Evolutionary conservation across 2,113 vertebrate species (phyloP).

Genomic region (Calcarius ornatus): DNA sequence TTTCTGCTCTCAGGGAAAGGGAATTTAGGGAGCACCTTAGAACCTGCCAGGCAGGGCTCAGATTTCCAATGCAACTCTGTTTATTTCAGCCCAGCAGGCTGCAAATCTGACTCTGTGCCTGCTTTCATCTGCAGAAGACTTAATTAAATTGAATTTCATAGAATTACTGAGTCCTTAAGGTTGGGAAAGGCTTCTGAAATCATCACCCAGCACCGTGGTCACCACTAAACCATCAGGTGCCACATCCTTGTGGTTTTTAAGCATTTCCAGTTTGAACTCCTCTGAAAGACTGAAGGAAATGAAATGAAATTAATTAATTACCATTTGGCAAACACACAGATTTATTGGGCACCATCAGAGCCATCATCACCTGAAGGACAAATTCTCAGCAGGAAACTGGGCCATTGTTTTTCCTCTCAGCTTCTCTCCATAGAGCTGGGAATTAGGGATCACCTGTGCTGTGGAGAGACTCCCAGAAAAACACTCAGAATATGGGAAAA

Average conservation of each 20-base stretch:
- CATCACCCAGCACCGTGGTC: not conserved
- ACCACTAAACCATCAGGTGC: not conserved
- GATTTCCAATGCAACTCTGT: not conserved
- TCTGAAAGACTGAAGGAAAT: not conserved
- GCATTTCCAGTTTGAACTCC: not conserved
- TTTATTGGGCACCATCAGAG: not conserved
- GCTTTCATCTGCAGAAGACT: not conserved
- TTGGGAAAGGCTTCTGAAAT: not conserved
- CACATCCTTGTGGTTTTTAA: not conserved
- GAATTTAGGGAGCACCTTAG: not conserved
- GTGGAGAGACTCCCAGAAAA: not conserved
- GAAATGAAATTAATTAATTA: not conserved
- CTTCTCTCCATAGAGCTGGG: not conserved
- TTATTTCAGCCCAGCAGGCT: not conserved
- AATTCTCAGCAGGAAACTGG: not conserved
- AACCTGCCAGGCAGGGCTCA: not conserved
- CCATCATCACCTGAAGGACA: not conserved
- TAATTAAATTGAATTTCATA: not conserved
- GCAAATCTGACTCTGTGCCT: not conserved
- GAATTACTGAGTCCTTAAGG: accelerated
- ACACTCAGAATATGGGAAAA: not conserved
- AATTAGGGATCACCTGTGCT: not conserved
- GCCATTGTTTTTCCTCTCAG: not conserved
- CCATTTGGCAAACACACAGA: not conserved
- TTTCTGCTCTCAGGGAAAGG: not conserved